Base-by-base conservation (phyloP, 2,797 vertebrate species). In the Garrulus glandarius region DNA sequence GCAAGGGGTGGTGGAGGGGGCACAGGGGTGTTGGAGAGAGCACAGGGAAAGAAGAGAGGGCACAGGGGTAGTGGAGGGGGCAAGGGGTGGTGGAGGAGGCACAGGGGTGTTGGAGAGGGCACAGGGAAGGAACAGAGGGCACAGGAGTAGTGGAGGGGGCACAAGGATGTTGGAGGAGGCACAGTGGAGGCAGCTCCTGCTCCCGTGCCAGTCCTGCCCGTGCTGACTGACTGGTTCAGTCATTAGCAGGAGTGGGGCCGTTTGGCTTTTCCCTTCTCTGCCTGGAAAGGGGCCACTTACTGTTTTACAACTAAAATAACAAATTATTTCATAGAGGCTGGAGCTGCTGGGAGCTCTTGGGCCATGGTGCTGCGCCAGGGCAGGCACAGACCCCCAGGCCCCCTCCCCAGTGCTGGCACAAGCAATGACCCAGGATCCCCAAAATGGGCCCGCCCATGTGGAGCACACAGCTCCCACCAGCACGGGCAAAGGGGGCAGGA, bases 241-340 rank as follows among this genome's bases (percentile, higher is more conserved):
- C 91, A 46, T 89, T 77, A 81, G 16, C 2, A 0, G 78, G 29
- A 86, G 50, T 36, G 34, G 85, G 92, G 71, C 88, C 1, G 0
- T 65, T 86, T 65, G 61, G 80, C 74, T 78, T 93, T 68, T 56
- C 81, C 86, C 70, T 47, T 29, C 16, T 17, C 55, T 0, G 20
- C 57, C 92, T 90, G 95, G 92, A 92, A 92, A 80, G 92, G 83
- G 85, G 89, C 92, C 92, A 89, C 57, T 72, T 19, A 43, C 85
- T 96, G 83, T 59, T 95, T 93, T 93, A 94, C 89, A 86, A 84
- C 91, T 96, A 55, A 86, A 95, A 92, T 76, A 94, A 95, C 85
- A 96, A 83, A 89, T 95, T 82, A 95, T 93, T 96, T 96, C 95
- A 96, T 74, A 75, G 78, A 39, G 72, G 57, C 47, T 65, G 79